A percentile compares a stretch with the other conserved stretches of the same genome.
Evolutionary conservation across 2,113 vertebrate genomes (phyloP).

Genomic region (Halichoerus grypus): DNA sequence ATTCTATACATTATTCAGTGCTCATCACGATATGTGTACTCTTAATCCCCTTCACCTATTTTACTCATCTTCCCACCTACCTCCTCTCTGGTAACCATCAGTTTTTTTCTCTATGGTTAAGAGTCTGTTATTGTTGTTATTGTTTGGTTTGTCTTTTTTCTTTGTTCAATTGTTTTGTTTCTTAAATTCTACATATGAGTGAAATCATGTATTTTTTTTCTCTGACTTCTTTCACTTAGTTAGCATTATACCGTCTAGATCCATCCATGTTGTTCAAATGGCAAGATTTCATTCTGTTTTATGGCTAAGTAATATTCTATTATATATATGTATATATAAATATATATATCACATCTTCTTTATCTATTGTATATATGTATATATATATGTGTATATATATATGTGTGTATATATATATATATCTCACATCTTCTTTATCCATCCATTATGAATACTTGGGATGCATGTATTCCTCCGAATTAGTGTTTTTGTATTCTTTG

Average conservation of each 20-base stretch:
- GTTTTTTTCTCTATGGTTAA: not conserved
- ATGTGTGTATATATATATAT: not conserved
- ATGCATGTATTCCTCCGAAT: not conserved
- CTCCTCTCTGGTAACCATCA: not conserved
- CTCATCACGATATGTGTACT: not conserved
- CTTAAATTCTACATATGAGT: not conserved
- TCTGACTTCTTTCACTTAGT: not conserved
- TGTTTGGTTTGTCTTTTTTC: not conserved
- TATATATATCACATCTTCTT: not conserved
- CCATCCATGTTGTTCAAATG: not conserved
- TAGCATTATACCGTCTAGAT: not conserved
- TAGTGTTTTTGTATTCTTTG: not conserved
- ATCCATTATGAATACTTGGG: not conserved
- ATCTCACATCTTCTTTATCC: not conserved
- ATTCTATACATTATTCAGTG: not conserved
- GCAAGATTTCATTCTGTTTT: not conserved
- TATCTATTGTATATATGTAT: not conserved
- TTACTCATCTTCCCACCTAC: not conserved
- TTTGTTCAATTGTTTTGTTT: not conserved
- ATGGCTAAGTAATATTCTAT: not conserved
- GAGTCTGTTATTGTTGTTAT: not conserved
- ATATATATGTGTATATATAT: not conserved
- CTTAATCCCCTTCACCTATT: not conserved
- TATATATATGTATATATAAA: not conserved
- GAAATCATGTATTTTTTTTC: not conserved